Base-by-base conservation (phyloP, 1,140 invertebrate genomes). In the Bradynema listronoti region DNA sequence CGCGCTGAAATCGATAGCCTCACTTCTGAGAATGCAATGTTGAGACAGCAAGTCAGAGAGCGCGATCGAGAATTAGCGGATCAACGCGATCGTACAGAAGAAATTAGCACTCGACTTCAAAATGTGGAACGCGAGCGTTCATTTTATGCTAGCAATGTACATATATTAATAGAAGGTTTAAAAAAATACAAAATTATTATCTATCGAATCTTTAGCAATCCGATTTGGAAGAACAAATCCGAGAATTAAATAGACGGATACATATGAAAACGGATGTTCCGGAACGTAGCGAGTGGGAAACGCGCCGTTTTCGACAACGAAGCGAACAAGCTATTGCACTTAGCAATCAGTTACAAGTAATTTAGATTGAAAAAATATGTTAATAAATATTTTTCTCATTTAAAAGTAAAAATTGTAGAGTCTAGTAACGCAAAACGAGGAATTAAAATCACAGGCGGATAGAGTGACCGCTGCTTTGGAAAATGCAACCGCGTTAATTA, bases 1-100 rank as follows among this genome's bases (percentile, higher is more conserved):
- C 58, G 73, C 24, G 72, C 63, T 7, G 75, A 75, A 47, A 75
- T 78, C 42, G 72, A 78, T 43, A 73, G 64, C 54, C 56, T 75
- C 42, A 69, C 73, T 27, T 68, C 70, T 9, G 73, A 75, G 54
- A 75, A 78, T 36, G 39, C 63, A 16, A 59, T 69, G 19, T 34
- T 75, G 27, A 75, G 72, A 42, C 58, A 73, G 54, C 34, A 49
- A 39, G 60, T 47, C 39, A 36, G 73, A 19, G 73, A 75, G 39
- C 30, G 75, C 41, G 73, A 75, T 43, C 32, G 67, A 22, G 75
- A 75, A 58, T 55, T 76, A 47, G 58, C 66, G 14, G 72, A 75
- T 56, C 61, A 69, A 56, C 47, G 69, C 27, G 72, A 75, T 7
- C 66, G 56, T 49, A 46, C 47, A 9, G 71, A 72, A 43, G 30